phyloP scores from a whole-genome alignment of 2,888 invertebrate genomes.

The Drosophila pseudotakahashii region DNA sequence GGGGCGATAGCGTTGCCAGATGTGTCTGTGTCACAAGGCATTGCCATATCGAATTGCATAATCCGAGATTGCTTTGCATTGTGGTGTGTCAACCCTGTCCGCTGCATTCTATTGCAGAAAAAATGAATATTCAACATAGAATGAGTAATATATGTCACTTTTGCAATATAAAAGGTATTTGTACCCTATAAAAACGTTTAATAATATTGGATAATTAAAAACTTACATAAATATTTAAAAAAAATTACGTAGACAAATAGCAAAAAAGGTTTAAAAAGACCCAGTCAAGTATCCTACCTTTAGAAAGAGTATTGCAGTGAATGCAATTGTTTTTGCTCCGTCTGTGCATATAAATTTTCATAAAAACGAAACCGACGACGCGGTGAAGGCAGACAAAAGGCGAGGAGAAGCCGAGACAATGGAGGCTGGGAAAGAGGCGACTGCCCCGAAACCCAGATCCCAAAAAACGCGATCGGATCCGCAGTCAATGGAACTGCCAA shows the following conservation, averaged over 20 bases:
- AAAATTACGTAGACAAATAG: too few species aligned
- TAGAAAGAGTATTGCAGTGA: slow-evolving; percentile 16
- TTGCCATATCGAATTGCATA: slow-evolving; percentile 26
- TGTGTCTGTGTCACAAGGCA: slow-evolving; percentile 9
- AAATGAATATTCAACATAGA: too few species aligned
- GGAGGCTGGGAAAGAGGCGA: slow-evolving; percentile 46
- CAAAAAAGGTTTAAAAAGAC: too few species aligned
- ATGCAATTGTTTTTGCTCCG: slow-evolving; percentile 25
- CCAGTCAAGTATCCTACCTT: background rate
- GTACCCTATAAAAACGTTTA: too few species aligned
- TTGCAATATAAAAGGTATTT: too few species aligned
- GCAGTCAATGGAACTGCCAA: slow-evolving; percentile 41
- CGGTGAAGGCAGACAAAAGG: slow-evolving; percentile 31
- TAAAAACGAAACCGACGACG: slow-evolving; percentile 35
- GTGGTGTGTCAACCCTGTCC: slow-evolving; percentile 30
- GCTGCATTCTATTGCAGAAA: slow-evolving; percentile 14
- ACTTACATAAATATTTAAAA: too few species aligned
- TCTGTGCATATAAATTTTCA: slow-evolving; percentile 27
- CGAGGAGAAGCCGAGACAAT: slow-evolving; percentile 36
- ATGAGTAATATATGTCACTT: background rate
- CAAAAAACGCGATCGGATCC: slow-evolving; percentile 42
- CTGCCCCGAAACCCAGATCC: slow-evolving; percentile 38
- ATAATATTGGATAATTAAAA: too few species aligned
- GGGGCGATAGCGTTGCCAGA: slow-evolving; percentile 41
- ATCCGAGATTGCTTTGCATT: slow-evolving; percentile 15